Base-by-base conservation (phyloP, 2,797 vertebrate species). In the Microchirus variegatus region DNA sequence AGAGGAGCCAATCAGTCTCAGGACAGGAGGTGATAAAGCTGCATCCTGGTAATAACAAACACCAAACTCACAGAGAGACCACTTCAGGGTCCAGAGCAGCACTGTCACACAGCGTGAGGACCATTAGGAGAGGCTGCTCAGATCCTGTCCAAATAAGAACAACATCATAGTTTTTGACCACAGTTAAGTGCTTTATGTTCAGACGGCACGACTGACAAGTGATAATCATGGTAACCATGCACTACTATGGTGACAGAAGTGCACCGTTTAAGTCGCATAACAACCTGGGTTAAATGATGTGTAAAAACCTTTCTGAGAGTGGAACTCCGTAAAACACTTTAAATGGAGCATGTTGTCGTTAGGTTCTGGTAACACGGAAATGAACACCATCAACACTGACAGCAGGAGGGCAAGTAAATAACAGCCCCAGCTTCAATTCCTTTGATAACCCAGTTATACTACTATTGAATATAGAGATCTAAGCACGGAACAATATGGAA, bases 21-120 rank as follows among this genome's bases (percentile, higher is more conserved):
- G 73, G 74, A 70, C 38, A 63, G 31, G 40, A 60, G 42, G 81
- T 76, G 80, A 82, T 73, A 19, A 81, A 83, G 67, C 58, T 60
- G 70, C 52, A 22, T 42, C 14, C 53, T 55, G 58, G 65, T 78
- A 72, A 83, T 77, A 72, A 73, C n/a, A 81, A 79, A 80, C 58
- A 73, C 62, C 31, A 65, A 75, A 62, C 62, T 62, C 54, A 12
- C 31, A 59, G 14, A 67, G 14, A 67, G 67, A 70, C 31, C 8
- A 68, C 64, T 74, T 15, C 17, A 62, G 40, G 48, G 51, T 50
- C 17, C 14, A 36, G 59, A 61, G 38, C 52, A 22, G 41, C 41
- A 52, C 8, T 4, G 76, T 46, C 2, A 3, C 57, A 40, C 17
- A 50, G 48, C 60, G 73, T 63, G 55, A 31, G 45, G 44, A 81